Base-by-base conservation (phyloP, 92 coral and sea anemone genomes). In the Siderastrea siderea region DNA sequence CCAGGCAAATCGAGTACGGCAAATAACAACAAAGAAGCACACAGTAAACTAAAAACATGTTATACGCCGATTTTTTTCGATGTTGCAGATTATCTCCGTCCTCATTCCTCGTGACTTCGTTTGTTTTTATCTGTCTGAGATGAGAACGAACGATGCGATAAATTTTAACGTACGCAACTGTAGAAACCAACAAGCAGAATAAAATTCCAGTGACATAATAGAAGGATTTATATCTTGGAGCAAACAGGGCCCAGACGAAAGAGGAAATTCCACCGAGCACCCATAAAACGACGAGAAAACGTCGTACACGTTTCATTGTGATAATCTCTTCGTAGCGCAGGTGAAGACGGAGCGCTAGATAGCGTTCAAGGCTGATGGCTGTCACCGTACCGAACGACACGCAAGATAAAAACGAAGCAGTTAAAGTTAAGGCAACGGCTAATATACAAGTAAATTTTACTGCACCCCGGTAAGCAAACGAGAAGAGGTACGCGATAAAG, bases 281-380 rank as follows among this genome's bases (percentile, higher is more conserved):
- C 87, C 87, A 84, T 8, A 75, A 64, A 62, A 61, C 38, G 46
- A 63, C 73, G 64, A 84, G 87, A 63, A 84, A 73, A 58, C 70
- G 58, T 7, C 87, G 63, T 6, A 62, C 87, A 53, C 87, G 73
- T 7, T 60, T 74, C 71, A 38, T 15, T 9, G 87, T 84, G 60
- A 84, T 7, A 10, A 84, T n/a, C 45, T 72, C 87, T 13, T 84
- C 72, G 87, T 72, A 84, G 11, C 87, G 87, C 1, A 84, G 49
- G 26, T 84, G 87, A 13, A 84, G 73, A 7, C 71, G 73, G 8
- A 84, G 87, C 43, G 87, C 60, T 12, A 84, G 62, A 38, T 61
- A 84, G 44, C 87, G 87, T 62, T 84, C 87, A 50, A 84, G 26
- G 12, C 87, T 84, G 19, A 84, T 84, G 2, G 87, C 87, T 17